A percentile compares a stretch with the other conserved stretches of the same genome.
These are phyloP conservation scores for Motacilla tschutschensis DNA, from an alignment of 2,113 vertebrate species.

Conservation along the genomic window DNA sequence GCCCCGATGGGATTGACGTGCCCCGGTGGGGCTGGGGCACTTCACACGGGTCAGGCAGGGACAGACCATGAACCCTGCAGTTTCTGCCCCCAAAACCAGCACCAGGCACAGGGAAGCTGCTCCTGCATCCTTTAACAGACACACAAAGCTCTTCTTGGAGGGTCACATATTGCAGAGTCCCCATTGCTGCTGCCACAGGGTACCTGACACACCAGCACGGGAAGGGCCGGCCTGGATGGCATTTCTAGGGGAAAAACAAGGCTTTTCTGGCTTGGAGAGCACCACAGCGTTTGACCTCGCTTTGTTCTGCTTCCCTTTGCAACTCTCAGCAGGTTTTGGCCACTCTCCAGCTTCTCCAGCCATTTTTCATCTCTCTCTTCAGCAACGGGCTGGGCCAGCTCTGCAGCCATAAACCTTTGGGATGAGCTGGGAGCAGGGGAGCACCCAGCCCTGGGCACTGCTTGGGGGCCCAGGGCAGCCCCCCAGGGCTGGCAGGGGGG, in stretches of 20 bases:
- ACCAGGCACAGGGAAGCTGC: neutral
- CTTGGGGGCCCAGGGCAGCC: neutral
- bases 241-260: neutral
- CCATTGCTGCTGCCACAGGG: accelerated
- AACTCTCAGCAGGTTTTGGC: neutral
- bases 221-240: neutral
- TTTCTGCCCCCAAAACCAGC: neutral
- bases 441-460: neutral
- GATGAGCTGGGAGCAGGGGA: neutral
- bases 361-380: neutral
- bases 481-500: neutral
- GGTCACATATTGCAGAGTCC: neutral
- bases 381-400: neutral
- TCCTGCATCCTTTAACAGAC: accelerated
- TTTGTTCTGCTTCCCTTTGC: slow-evolving; percentile 36
- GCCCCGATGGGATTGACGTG: accelerated
- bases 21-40: neutral
- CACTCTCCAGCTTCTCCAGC: slow-evolving; percentile 23
- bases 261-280: neutral
- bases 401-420: neutral
- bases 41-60: accelerated
- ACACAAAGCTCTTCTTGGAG: neutral
- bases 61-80: accelerated
- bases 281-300: neutral
- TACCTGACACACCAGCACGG: neutral